These are phyloP conservation scores for Psococerastis gibbosa DNA, from an alignment of 2,888 invertebrate genomes.

Conservation along the genomic window DNA sequence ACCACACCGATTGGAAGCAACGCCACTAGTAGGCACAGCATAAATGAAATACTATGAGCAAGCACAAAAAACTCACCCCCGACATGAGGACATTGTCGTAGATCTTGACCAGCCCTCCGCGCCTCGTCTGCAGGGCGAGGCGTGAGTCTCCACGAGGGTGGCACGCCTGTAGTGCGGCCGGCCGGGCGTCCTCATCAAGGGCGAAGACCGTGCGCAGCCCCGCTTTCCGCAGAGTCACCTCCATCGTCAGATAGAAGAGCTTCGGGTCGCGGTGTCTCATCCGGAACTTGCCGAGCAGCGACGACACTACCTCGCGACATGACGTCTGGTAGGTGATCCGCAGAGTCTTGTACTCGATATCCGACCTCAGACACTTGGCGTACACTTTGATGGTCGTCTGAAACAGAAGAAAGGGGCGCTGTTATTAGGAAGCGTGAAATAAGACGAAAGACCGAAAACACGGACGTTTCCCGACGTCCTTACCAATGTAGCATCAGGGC, in stretches of 20 bases:
- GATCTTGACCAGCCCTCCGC: conserved; percentile 80
- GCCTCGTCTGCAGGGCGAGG: conserved; percentile 70
- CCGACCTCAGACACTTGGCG: conserved; percentile 72
- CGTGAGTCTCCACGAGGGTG: conserved; percentile 80
- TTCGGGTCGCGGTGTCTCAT: conserved; percentile 86
- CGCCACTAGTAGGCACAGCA: no score
- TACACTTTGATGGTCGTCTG: conserved; percentile 87
- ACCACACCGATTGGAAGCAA: no score
- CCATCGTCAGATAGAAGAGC: conserved; percentile 87
- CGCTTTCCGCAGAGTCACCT: conserved; percentile 69
- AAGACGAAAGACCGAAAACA: no score
- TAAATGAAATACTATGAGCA: no score
- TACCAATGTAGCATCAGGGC: no score
- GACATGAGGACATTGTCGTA: conserved; percentile 82
- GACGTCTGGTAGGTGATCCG: conserved; percentile 77
- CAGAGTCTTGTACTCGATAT: conserved; percentile 90
- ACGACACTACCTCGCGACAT: conserved; percentile 67
- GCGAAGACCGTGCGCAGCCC: conserved; percentile 57
- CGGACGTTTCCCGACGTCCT: no score
- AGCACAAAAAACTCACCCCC: conserved; percentile 33
- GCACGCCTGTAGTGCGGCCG: conserved; percentile 80
- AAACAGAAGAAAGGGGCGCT: no score
- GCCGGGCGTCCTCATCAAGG: conserved; percentile 72
- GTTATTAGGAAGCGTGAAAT: no score
- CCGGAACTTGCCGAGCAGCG: conserved; percentile 69